Evolutionary conservation across 2,797 vertebrate genomes (phyloP), one percentile per base, ranked within the genome.

Genomic region (Neomorphus geoffroyi): DNA sequence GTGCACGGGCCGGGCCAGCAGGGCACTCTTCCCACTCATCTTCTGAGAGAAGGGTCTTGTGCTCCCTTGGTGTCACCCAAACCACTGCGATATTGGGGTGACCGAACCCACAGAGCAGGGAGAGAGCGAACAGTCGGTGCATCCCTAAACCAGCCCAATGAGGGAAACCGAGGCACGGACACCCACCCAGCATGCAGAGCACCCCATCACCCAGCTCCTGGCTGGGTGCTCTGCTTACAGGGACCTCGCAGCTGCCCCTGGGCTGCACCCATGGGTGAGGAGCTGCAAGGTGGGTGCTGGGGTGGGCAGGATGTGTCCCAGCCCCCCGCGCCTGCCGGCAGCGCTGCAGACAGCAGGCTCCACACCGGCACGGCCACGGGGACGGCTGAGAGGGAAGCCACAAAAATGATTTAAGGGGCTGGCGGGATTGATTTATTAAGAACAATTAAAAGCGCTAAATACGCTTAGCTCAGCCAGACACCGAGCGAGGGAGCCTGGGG

Each of bases 401-500:
- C 93, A 94, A 96, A 95, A 92, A 94, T 97, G 94, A 97, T 97
- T 96, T 96, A 97, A 96, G 94, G 96, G 93, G 94, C 94, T 94
- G 95, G 96, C 74, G 92, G 92, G 96, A 95, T 96, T 96, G 96
- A 97, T 97, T 97, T 97, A 97, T 97, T 94, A 96, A 94, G 95
- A 94, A 95, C 94, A 96, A 97, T 97, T 97, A 97, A 97, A 96
- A 97, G 93, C 82, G 35, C 95, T 95, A 95, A 96, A 97, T 96
- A 95, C 89, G 96, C 96, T 97, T 94, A 95, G 95, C 96, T 97
- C 97, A 97, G 97, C 96, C 96, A 95, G 94, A 95, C 87, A 91
- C 88, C 60, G 66, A 80, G 82, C 80, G 4, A 74, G 67, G 91
- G 83, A 78, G 90, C 81, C 78, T 64, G 51, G 82, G 46, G 37